Percentiles rank a stretch among this genome's conserved stretches.
Evolutionary conservation across 92 coral and sea anemone genomes (phyloP).

Genomic region (Palythoa caribaeorum): DNA sequence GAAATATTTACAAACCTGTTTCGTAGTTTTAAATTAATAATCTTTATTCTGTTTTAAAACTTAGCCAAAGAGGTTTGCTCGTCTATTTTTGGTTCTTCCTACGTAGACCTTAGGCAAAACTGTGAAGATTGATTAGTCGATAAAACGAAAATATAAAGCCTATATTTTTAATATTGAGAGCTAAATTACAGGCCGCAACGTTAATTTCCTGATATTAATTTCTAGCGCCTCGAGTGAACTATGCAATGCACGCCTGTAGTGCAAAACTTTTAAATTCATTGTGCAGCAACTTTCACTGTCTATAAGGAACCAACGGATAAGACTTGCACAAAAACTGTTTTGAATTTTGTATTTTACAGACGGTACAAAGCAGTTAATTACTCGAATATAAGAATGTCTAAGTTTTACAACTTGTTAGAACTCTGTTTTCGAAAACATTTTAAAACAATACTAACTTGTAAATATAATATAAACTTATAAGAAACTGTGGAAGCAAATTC

Average conservation of each 20-base stretch:
- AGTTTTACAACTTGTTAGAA: neutral
- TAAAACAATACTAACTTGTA: neutral
- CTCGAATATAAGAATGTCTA: neutral
- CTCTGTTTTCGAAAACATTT: neutral
- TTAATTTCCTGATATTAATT: neutral
- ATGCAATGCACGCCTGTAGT: neutral
- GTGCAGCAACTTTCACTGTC: neutral
- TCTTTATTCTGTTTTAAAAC: neutral
- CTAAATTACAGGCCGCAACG: neutral
- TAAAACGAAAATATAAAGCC: neutral
- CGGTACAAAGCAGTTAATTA: neutral
- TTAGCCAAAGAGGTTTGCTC: neutral
- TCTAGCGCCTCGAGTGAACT: neutral
- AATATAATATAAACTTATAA: neutral
- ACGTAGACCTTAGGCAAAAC: conserved; percentile 9
- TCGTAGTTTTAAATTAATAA: neutral
- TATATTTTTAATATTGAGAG: neutral
- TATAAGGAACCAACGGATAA: neutral
- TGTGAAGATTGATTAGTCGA: neutral
- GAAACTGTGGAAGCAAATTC: neutral
- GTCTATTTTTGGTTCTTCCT: neutral
- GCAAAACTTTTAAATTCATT: neutral
- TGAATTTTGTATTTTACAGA: neutral
- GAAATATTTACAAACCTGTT: neutral
- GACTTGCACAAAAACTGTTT: neutral